Evolutionary conservation across 2,888 invertebrate genomes (phyloP).

Genomic region (Bimastos eiseni): DNA sequence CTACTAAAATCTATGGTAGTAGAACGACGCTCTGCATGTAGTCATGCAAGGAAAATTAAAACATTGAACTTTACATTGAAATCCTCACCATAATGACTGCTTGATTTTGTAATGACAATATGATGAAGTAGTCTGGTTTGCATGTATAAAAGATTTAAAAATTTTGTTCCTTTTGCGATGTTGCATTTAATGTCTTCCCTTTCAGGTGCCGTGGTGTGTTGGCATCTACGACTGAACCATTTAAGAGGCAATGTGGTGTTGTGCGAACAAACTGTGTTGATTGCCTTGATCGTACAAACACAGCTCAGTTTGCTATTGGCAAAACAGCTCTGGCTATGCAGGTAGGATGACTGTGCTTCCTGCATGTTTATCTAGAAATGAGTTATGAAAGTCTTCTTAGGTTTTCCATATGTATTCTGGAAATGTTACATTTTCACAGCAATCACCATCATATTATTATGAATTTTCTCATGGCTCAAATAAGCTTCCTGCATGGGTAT

Average conservation of each 20-base stretch:
- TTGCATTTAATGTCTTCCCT: too few species aligned
- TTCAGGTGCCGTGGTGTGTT: constrained; percentile 20
- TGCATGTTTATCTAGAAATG: background rate
- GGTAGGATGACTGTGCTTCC: constrained; percentile 35
- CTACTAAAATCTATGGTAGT: background rate
- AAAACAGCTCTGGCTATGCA: constrained; percentile 76
- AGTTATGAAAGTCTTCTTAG: background rate
- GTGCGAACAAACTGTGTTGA: constrained; percentile 95
- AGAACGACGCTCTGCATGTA: background rate
- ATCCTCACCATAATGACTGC: background rate
- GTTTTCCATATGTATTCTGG: background rate
- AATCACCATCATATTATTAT: background rate
- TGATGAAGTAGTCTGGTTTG: background rate
- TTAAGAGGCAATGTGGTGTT: constrained; percentile 61
- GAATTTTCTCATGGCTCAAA: background rate
- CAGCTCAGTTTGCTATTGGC: constrained; percentile 96
- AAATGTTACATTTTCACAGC: background rate
- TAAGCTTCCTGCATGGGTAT: background rate
- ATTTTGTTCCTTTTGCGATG: background rate
- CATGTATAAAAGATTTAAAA: background rate
- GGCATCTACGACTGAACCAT: background rate
- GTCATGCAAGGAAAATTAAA: background rate
- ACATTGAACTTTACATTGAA: background rate
- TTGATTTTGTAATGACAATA: background rate
- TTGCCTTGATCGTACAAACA: constrained; percentile 96